Evolutionary conservation across 1,140 invertebrate genomes (phyloP).

Genomic region (Penaeus chinensis): DNA sequence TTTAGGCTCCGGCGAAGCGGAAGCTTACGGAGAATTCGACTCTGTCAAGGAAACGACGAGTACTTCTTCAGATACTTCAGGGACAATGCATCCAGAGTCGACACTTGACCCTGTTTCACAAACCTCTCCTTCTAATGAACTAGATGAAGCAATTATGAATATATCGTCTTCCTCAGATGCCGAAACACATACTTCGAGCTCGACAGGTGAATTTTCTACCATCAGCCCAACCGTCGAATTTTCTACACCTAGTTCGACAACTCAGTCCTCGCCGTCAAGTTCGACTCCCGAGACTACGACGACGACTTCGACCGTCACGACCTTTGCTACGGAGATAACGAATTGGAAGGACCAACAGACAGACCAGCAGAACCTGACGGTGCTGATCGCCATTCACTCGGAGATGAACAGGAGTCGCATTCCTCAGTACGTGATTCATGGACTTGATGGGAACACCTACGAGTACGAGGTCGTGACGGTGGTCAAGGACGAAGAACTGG

Average conservation of each 20-base stretch:
- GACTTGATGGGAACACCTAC: conserved; percentile 48
- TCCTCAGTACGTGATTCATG: conserved; percentile 59
- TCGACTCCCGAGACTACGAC: neutral
- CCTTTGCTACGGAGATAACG: conserved; percentile 18
- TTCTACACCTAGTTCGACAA: neutral
- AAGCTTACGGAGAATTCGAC: no score
- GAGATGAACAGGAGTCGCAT: conserved; percentile 45
- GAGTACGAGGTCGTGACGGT: conserved; percentile 57
- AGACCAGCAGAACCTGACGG: conserved; percentile 48
- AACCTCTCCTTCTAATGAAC: no score
- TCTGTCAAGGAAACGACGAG: no score
- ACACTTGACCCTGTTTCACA: no score
- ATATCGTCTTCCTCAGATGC: no score
- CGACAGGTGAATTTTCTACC: no score
- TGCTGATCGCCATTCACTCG: conserved; percentile 55
- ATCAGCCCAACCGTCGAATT: no score
- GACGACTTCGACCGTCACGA: neutral
- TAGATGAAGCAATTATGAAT: no score
- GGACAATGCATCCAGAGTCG: no score
- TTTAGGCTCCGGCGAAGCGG: no score
- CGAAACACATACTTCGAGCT: no score
- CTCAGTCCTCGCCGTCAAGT: neutral
- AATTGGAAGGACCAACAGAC: conserved; percentile 25
- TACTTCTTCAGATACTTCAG: no score
- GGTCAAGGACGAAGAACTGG: conserved; percentile 26